Evolutionary conservation across 2,888 invertebrate genomes (phyloP), one percentile per base, ranked within the genome.

Genomic region (Meloe dianella): DNA sequence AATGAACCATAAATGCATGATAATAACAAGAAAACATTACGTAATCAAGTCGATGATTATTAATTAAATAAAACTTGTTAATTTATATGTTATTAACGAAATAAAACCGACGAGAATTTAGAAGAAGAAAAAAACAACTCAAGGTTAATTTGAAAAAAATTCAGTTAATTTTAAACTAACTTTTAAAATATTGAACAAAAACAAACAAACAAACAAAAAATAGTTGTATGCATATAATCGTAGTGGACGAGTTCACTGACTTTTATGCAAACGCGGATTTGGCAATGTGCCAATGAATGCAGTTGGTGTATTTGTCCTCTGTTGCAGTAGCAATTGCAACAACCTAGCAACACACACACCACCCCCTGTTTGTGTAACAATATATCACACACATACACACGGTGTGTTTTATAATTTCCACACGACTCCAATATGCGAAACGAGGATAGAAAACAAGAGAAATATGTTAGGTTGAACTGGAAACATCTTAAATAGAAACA

Each of bases 161-260:
- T 17, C 41, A 41, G 41, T 41, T n/a, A 8, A n/a, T 41, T 41
- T 17, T n/a, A 17, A 41, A 41, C n/a, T n/a, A 17, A 6, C n/a
- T 41, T 17, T 41, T 41, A 41, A 41, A n/a, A 35, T 14, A 12
- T 5, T 41, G 41, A 17, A 41, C 8, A 17, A 8, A 32, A 32
- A 32, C 3, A 32, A 9, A 32, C 1, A 7, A 32, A 32, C 4
- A 32, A 1, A 17, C 17, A 41, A 41, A 41, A 17, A 41, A 35
- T 14, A 14, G 35, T 41, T 41, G 17, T 41, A 41, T 41, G 41
- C 17, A 41, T 41, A 17, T 17, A 41, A 41, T n/a, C n/a, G n/a
- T n/a, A 41, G 41, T n/a, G 41, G 17, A n/a, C 41, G 41, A 41
- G 41, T 41, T 41, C 41, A 41, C 41, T 41, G 41, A 41, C 41